Evolutionary conservation across 2,888 invertebrate genomes (phyloP), one percentile per base, ranked within the genome.

Genomic region (Allacma fusca): DNA sequence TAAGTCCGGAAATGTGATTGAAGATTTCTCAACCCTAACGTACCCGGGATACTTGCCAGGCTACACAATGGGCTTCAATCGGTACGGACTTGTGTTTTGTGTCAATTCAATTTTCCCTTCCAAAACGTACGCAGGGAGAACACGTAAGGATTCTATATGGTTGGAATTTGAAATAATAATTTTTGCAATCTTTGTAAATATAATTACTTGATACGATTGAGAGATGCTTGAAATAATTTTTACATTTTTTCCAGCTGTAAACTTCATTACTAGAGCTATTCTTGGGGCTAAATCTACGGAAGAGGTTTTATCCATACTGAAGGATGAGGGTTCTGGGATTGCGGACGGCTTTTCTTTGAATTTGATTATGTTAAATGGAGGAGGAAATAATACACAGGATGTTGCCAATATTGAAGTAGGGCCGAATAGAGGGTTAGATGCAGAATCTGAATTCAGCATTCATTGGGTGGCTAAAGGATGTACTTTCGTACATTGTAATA

Each of bases 311-410:
- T 87, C 89, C 77, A 92, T 93, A 72, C 87, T 95, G 7, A 88
- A 90, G 5, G 94, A 95, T 86, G 87, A 89, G 19, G 94, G 94
- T 0, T 90, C 91, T 75, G 95, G 95, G 0, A 91, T 93, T 0
- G 94, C 90, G 1, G 94, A 95, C 86, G 95, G 91, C 0, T 94
- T 94, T 86, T 93, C 94, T 1, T 89, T 95, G 0, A 95, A 95
- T 87, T 90, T 95, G 90, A 91, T 93, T 62, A 95, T 95, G 87
- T 87, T 94, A 1, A 89, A 88, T n/a, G n/a, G n/a, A 67, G 29
- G 16, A 7, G 59, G 16, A 12, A 57, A 4, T 19, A 16, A 57
- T 19, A 59, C 12, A n/a, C 28, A 26, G 24, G 24, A 24, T 21
- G 64, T 64, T 1, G 57, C 59, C 1, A 74, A 74, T 28, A 62